Percentiles rank a stretch among this genome's conserved stretches.
Conservation (phyloP, 2,113 vertebrate species). For the Polypterus senegalus region DNA sequence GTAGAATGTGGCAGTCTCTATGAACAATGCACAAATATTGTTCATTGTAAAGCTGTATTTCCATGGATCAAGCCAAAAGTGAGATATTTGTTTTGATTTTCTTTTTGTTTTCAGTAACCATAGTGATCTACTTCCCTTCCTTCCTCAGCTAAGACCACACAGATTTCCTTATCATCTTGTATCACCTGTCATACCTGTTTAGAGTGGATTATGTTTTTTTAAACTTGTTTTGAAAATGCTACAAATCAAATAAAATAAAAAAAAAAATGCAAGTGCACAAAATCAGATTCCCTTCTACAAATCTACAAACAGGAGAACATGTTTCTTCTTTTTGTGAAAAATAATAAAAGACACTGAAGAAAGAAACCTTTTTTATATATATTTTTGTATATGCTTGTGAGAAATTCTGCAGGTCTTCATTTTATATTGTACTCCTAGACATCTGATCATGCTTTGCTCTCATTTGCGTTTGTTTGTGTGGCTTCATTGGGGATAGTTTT, state of each 20-base stretch:
- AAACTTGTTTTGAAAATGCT: too few species aligned
- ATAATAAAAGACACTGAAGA: constrained; percentile 78
- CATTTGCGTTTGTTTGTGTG: constrained; percentile 68
- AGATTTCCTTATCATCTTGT: too few species aligned
- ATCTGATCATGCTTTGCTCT: constrained; percentile 81
- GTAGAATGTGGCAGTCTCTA: neutral
- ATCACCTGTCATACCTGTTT: too few species aligned
- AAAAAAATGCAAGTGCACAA: constrained; percentile 57
- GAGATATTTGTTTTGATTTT: neutral
- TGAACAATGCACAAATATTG: neutral
- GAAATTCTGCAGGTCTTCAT: constrained; percentile 37
- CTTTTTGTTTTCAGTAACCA: neutral
- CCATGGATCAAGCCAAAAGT: neutral
- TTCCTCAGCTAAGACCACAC: neutral
- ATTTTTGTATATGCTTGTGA: constrained; percentile 47
- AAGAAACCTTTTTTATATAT: constrained; percentile 48
- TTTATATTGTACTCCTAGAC: constrained; percentile 5
- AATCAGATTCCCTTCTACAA: constrained; percentile 58
- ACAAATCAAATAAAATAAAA: constrained; percentile 26
- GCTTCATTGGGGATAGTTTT: constrained; percentile 74
- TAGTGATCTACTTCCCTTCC: neutral
- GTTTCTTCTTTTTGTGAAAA: constrained; percentile 42
- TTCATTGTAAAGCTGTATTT: neutral
- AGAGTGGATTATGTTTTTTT: too few species aligned
- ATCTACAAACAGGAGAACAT: constrained; percentile 37